Conservation (phyloP, 2,888 invertebrate genomes). For the Tachina lurida region DNA sequence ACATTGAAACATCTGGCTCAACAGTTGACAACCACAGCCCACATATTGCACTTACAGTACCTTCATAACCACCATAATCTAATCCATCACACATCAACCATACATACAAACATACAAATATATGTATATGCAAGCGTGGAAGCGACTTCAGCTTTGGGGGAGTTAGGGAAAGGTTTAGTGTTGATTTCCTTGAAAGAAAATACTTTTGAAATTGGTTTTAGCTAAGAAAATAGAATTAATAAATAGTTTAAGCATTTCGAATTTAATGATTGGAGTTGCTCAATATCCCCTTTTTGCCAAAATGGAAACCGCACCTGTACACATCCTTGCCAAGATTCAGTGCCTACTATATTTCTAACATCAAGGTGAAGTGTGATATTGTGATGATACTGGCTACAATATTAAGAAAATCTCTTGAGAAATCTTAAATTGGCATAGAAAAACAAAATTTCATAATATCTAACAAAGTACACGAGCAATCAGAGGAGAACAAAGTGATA, state of each 20-base stretch:
- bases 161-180: too few relatives aligned
- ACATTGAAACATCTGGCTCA: constrained; percentile 39
- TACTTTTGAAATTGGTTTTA: too few relatives aligned
- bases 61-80: background rate
- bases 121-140: too few relatives aligned
- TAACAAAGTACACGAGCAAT: constrained; percentile 30
- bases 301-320: background rate
- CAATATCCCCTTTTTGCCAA: background rate
- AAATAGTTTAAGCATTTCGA: background rate
- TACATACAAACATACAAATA: background rate
- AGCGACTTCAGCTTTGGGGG: too few relatives aligned
- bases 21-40: constrained; percentile 21
- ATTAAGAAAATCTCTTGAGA: constrained; percentile 42
- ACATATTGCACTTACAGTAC: background rate
- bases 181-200: too few relatives aligned
- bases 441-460: constrained; percentile 18
- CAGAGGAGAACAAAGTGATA: constrained; percentile 7
- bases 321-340: constrained; percentile 5
- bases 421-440: constrained; percentile 55
- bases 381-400: constrained; percentile 32
- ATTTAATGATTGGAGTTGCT: too few relatives aligned
- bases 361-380: constrained; percentile 57
- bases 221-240: too few relatives aligned
- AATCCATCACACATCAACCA: background rate
- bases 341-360: constrained; percentile 16